Evolutionary conservation across 2,888 invertebrate species (phyloP).

Genomic region (Orthosia cruda): DNA sequence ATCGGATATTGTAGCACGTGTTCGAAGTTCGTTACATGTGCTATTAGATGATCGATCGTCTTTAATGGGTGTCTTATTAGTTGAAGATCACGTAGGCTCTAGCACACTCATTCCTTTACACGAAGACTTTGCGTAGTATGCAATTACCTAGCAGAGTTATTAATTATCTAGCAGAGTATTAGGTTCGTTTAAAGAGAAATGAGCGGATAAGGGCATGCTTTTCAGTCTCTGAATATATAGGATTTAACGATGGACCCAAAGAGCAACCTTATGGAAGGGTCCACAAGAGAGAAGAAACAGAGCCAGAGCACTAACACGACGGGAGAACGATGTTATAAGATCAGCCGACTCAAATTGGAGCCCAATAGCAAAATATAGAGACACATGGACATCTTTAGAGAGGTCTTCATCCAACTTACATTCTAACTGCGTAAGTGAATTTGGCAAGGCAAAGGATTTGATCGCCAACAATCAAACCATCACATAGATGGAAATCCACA

Average conservation of each 20-base stretch:
- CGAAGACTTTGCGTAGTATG: conserved; percentile 13
- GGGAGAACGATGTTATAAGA: no score
- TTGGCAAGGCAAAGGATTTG: no score
- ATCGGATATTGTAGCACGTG: conserved; percentile 64
- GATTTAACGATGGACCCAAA: background rate
- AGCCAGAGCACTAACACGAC: no score
- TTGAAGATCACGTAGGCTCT: conserved; percentile 27
- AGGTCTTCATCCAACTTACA: no score
- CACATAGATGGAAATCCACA: no score
- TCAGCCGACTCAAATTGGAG: no score
- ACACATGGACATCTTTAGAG: no score
- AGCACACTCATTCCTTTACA: background rate
- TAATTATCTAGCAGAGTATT: background rate
- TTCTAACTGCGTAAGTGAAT: no score
- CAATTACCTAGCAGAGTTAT: conserved; percentile 13
- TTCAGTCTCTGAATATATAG: background rate
- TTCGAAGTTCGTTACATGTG: conserved; percentile 66
- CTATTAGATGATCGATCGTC: conserved; percentile 63
- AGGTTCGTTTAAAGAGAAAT: background rate
- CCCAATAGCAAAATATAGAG: no score
- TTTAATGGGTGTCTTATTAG: conserved; percentile 54
- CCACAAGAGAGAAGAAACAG: no score
- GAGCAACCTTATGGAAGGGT: no score
- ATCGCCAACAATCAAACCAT: no score
- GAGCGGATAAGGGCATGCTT: background rate